Evolutionary conservation across 2,888 invertebrate species (phyloP).

Genomic region (Xestia xanthographa): DNA sequence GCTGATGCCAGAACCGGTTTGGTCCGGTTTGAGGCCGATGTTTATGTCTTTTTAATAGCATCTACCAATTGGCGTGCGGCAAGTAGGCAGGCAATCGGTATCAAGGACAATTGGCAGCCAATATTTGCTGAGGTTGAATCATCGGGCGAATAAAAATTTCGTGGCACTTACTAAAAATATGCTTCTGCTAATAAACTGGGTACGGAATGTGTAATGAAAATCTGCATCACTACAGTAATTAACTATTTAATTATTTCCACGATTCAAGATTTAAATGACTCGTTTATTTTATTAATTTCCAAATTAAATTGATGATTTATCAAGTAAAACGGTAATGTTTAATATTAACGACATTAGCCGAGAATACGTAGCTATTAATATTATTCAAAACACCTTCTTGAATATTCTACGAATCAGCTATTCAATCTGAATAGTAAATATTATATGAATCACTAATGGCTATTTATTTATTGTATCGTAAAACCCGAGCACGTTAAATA

Average conservation of each 20-base stretch:
- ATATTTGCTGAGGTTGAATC: slow-evolving; percentile 49
- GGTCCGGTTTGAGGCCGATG: slow-evolving; percentile 39
- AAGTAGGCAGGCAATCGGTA: slow-evolving; percentile 47
- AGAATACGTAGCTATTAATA: slow-evolving; percentile 14
- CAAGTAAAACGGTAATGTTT: background rate
- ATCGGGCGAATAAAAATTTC: slow-evolving; percentile 24
- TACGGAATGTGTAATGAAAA: background rate
- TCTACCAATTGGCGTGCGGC: slow-evolving; percentile 55
- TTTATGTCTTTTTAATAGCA: slow-evolving; percentile 64
- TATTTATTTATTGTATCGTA: slow-evolving; percentile 46
- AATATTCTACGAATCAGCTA: slow-evolving; percentile 40
- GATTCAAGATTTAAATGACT: background rate
- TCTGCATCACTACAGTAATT: background rate
- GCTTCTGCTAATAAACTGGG: slow-evolving; percentile 9
- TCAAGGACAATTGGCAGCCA: slow-evolving; percentile 54
- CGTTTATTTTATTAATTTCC: background rate
- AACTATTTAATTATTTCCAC: background rate
- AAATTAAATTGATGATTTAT: slow-evolving; percentile 2
- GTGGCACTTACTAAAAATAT: background rate
- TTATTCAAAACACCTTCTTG: slow-evolving; percentile 36
- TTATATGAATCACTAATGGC: slow-evolving; percentile 44
- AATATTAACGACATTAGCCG: slow-evolving; percentile 13
- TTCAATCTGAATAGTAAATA: slow-evolving; percentile 48
- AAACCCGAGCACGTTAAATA: slow-evolving; percentile 36
- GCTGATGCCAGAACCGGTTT: slow-evolving; percentile 52